Conservation (phyloP, 2,113 vertebrate genomes). For the Rattus norvegicus region GRCr8 NC_086026.1:107368001-107368500, state of each 20-base stretch:
- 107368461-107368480: background rate
- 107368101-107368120: too few relatives aligned
- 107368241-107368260: slow-evolving; percentile 29
- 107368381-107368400: background rate
- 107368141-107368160: background rate
- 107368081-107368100: background rate
- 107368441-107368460: background rate
- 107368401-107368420: background rate
- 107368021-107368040: background rate
- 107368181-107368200: background rate
- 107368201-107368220: slow-evolving; percentile 3
- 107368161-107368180: background rate
- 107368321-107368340: background rate
- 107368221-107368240: background rate
- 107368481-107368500: background rate
- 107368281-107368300: background rate
- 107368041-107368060: background rate
- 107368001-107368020: background rate
- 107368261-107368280: slow-evolving; percentile 22
- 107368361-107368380: background rate
- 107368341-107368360: background rate
- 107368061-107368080: background rate
- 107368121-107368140: background rate
- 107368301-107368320: background rate
- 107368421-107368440: background rate